Percentiles rank a stretch among this genome's conserved stretches.
phyloP scores from a whole-genome alignment of 1,140 invertebrate species.

The Drosophila pruinosa region DNA sequence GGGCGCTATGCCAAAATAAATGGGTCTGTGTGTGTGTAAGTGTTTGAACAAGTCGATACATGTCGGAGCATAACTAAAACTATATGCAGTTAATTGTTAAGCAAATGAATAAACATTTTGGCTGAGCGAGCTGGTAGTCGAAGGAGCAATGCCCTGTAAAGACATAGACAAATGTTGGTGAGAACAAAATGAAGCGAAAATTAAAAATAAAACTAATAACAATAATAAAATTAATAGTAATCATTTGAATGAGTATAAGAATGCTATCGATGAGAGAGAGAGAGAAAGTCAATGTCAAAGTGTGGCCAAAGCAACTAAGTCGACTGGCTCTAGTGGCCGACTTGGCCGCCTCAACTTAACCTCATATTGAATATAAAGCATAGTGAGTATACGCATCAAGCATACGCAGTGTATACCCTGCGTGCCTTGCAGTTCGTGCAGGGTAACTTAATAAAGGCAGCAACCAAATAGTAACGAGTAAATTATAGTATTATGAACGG shows the following conservation, averaged over 20 bases:
- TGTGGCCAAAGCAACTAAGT: too few species aligned
- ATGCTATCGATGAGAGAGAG: too few species aligned
- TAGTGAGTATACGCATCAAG: too few species aligned
- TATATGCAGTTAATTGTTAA: constrained; percentile 58
- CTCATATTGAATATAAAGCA: too few species aligned
- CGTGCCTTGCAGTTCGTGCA: background rate
- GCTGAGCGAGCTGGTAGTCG: background rate
- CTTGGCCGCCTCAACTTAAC: too few species aligned
- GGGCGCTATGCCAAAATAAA: constrained; percentile 7
- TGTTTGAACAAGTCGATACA: background rate
- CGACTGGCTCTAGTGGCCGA: too few species aligned
- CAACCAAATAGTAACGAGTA: constrained; percentile 3
- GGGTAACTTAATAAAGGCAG: constrained; percentile 14
- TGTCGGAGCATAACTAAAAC: constrained; percentile 21
- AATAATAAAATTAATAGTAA: background rate
- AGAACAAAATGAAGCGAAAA: too few species aligned
- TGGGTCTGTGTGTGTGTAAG: background rate
- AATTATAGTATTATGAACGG: constrained; percentile 15
- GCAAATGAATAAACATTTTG: constrained; percentile 67
- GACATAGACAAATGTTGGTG: too few species aligned
- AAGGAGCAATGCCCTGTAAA: background rate
- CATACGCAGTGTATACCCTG: background rate
- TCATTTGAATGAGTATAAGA: background rate
- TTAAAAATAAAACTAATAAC: background rate
- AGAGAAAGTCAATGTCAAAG: too few species aligned